These are phyloP conservation scores for Drusus annulatus DNA, from an alignment of 1,140 invertebrate species.

Conservation along the genomic window DNA sequence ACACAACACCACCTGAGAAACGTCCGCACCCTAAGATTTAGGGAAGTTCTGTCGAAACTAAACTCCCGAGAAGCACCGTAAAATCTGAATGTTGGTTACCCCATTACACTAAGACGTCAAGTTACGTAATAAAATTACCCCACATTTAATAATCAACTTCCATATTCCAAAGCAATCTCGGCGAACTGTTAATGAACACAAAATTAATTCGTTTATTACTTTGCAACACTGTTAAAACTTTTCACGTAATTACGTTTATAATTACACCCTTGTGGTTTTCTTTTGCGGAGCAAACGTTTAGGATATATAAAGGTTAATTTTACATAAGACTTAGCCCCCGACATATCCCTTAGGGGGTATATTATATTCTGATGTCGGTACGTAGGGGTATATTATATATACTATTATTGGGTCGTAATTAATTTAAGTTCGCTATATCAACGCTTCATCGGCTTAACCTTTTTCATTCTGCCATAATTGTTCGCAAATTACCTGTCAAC, in stretches of 20 bases:
- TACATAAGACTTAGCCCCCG: background rate
- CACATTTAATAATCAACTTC: conserved; percentile 18
- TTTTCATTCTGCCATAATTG: too few species aligned
- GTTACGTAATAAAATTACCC: conserved; percentile 10
- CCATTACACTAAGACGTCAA: background rate
- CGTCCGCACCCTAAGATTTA: too few species aligned
- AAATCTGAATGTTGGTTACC: too few species aligned
- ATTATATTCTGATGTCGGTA: too few species aligned
- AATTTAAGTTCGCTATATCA: too few species aligned
- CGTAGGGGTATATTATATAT: too few species aligned
- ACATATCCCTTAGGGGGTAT: background rate
- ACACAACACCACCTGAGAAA: too few species aligned
- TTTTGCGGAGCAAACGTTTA: background rate
- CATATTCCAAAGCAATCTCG: conserved; percentile 25
- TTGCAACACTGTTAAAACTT: conserved; percentile 9
- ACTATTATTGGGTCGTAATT: too few species aligned
- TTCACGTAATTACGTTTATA: conserved; percentile 3
- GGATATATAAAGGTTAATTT: conserved; percentile 19
- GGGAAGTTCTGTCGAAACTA: too few species aligned
- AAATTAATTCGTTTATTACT: background rate
- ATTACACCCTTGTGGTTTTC: conserved; percentile 16
- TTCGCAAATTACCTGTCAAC: too few species aligned
- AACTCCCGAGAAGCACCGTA: too few species aligned
- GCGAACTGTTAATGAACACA: conserved; percentile 20
- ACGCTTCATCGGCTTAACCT: too few species aligned